These are phyloP conservation scores for Ecdyonurus torrentis DNA, from an alignment of 2,888 invertebrate genomes.

Conservation along the genomic window DNA sequence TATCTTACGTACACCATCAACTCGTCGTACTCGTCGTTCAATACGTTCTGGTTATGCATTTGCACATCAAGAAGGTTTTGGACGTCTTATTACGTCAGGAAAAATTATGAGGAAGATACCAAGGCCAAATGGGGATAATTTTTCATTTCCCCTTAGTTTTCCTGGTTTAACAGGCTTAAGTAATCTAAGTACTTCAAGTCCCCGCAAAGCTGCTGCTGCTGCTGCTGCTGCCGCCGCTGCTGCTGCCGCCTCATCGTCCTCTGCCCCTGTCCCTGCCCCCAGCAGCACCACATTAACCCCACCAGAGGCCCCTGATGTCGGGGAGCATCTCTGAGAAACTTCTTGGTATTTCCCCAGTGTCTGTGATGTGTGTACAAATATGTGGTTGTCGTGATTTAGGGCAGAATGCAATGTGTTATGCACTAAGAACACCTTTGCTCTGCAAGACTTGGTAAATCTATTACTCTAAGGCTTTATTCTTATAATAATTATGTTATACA, in stretches of 20 bases:
- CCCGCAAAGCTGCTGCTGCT: slow-evolving; percentile 4
- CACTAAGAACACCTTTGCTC: not conserved
- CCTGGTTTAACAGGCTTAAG: slow-evolving; percentile 2
- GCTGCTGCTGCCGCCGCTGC: not conserved
- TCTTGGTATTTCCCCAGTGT: not conserved
- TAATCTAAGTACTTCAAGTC: slow-evolving; percentile 4
- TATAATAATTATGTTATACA: no score
- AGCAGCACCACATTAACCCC: not conserved
- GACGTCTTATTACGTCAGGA: slow-evolving; percentile 90
- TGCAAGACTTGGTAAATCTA: no score
- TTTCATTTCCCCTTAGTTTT: slow-evolving; percentile 41
- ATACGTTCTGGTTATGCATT: slow-evolving; percentile 96
- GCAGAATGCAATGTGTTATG: not conserved
- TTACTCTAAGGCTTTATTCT: no score
- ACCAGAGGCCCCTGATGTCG: not conserved
- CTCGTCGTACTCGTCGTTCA: slow-evolving; percentile 75
- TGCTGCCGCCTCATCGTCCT: not conserved
- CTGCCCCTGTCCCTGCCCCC: not conserved
- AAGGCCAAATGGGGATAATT: slow-evolving; percentile 49
- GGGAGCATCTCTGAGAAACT: not conserved
- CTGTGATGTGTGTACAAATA: not conserved
- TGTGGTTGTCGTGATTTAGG: no score
- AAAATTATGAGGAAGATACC: slow-evolving; percentile 77
- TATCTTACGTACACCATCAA: slow-evolving; percentile 69
- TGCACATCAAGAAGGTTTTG: slow-evolving; percentile 96